Base-by-base conservation (phyloP, 2,113 vertebrate genomes). In the Glareola pratincola region DNA sequence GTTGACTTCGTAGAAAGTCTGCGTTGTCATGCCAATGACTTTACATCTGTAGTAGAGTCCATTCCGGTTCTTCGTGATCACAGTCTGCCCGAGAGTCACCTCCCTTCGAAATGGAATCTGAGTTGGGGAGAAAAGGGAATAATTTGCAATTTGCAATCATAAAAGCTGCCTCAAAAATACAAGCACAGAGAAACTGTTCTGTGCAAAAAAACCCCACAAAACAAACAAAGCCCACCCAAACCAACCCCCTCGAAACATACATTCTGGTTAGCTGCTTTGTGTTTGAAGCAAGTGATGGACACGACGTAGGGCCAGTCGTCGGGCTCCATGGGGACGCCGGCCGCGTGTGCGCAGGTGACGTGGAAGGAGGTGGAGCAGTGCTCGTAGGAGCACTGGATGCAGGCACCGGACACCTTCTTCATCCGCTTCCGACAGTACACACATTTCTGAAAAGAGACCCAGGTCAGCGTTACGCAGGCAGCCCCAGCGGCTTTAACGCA, bases 311-410 rank as follows among this genome's bases (percentile, higher is more conserved):
- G 99, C 99, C 99, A 99, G 96, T 99, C 99, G 0, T 99, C 99
- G 0, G 99, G 99, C 78, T 98, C 99, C 98, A 99, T 99, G 92
- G 98, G 97, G 12, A 99, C 99, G 0, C 99, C 99, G 0, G 99
- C 99, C 0, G 99, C 99, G 24, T 99, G 99, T 0, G 99, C 99
- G 0, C 99, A 99, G 84, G 99, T 99, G 75, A 99, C 99, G 4
- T 99, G 99, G 98, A 99, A 99, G 60, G 99, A 99, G 0, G 99
- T 99, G 97, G 99, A 99, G 78, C 99, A 99, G 95, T 98, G 98
- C 91, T 99, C 98, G 0, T 96, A 97, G 4, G 99, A 99, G 91
- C 99, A 99, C 96, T 99, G 99, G 95, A 99, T 98, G 90, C 99
- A 99, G 68, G 99, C 99, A 0, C 99, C 99, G 0, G 97, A 98